Conservation (phyloP, 2,888 invertebrate species). For the Pedicia rivosa region DNA sequence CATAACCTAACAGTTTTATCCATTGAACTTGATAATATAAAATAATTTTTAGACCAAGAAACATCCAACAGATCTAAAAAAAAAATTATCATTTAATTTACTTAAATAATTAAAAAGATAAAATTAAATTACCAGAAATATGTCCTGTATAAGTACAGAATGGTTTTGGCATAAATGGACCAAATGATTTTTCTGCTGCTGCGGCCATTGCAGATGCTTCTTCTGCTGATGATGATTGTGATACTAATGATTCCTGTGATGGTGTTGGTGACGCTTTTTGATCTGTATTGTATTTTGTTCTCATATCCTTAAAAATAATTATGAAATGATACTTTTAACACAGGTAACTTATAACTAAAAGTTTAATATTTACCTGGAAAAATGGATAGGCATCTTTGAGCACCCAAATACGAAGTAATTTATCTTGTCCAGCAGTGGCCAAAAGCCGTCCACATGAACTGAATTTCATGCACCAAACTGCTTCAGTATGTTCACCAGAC, state of each 20-base stretch:
- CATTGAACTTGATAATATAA: constrained; percentile 95
- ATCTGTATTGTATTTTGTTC: constrained; percentile 86
- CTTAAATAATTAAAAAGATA: not conserved
- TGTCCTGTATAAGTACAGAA: constrained; percentile 91
- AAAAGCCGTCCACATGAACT: constrained; percentile 87
- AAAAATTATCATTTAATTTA: not conserved
- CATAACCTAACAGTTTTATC: constrained; percentile 95
- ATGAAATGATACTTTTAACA: not conserved
- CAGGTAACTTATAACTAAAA: constrained; percentile 2
- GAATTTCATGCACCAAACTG: constrained; percentile 99
- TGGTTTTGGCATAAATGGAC: constrained; percentile 75
- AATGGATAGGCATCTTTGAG: constrained; percentile 75
- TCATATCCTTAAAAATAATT: constrained; percentile 54
- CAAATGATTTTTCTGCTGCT: constrained; percentile 41
- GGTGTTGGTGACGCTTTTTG: constrained; percentile 81
- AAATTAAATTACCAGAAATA: constrained; percentile 40
- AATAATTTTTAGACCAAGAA: constrained; percentile 98
- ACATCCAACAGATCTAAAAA: constrained; percentile 73
- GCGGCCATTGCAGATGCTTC: constrained; percentile 40
- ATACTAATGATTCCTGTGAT: constrained; percentile 79
- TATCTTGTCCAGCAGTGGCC: constrained; percentile 96
- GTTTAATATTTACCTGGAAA: constrained; percentile 48
- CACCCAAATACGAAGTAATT: constrained; percentile 88
- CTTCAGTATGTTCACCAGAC: constrained; percentile 71
- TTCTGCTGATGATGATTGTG: constrained; percentile 54